Base-by-base conservation (phyloP, 2,797 vertebrate genomes). In the Synanceia verrucosa region DNA sequence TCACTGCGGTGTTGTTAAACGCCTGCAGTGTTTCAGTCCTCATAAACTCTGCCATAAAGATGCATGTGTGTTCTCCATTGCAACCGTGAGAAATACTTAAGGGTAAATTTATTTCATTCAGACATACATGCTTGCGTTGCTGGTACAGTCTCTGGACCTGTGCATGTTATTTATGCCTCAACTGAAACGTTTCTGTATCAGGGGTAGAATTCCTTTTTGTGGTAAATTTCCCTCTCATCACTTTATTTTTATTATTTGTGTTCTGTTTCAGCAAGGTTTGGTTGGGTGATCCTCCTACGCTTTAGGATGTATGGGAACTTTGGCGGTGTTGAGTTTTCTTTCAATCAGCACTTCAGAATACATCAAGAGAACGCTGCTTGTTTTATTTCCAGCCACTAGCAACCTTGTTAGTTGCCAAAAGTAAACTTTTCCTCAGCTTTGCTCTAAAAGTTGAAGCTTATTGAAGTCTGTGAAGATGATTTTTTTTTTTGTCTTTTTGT, bases 351-450 rank as follows among this genome's bases (percentile, higher is more conserved):
- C 59, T 62, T 79, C 36, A 63, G 37, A 70, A 33, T 6, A 58
- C 29, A 66, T 62, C 46, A 39, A 19, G 36, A 65, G 41, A 16
- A 16, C 1, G 2, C 43, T 14, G 46, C 60, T 58, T 4, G 0
- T 55, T 73, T 63, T 73, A 44, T 51, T 5, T 13, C 9, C 37
- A 36, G n/a, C 36, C 47, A 47, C 37, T 69, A 18, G 1, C 33
- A 52, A 26, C 26, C 63, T 78, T 70, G 62, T 81, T 76, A 83
- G 60, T 11, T 41, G 11, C 24, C 55, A 60, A 55, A 70, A 73
- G 52, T 24, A 44, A 76, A 75, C 59, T 81, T 83, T 81, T 72
- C 24, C 44, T 55, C 44, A 3, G 41, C 39, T 61, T 65, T 78
- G 51, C 58, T 5, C 50, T 48, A 13, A 81, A 81, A 78, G 48